Base-by-base conservation (phyloP, 2,113 vertebrate species). In the Laticauda laticaudata region DNA sequence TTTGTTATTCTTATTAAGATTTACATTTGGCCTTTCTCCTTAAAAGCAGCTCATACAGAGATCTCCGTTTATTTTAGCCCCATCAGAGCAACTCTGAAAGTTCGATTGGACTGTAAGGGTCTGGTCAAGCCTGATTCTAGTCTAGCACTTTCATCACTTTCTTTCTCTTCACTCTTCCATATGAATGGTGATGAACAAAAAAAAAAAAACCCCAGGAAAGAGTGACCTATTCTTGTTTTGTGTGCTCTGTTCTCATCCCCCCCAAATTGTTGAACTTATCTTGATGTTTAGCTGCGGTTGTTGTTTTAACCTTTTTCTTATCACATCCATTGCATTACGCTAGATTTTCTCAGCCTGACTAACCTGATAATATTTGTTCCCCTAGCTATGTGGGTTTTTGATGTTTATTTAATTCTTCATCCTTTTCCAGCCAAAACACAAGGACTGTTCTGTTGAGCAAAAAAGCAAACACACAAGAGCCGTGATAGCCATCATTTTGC, bases 381-480 rank as follows among this genome's bases (percentile, higher is more conserved):
- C 45, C 20, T 21, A 61, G 29, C 48, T 11, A 61, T 94, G n/a
- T 91, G n/a, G 14, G 23, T 87, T 0, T n/a, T 91, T 57, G 56
- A 43, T 85, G 8, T 86, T 90, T 86, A 45, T 11, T 3, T 86
- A 94, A 87, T 88, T 90, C 24, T 56, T 89, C 94, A 93, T 94
- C 93, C 34, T 94, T 11, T 14, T 24, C 90, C 15, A 21, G 93
- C 24, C 92, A 92, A 94, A 96, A 90, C 92, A 91, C 59, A 92
- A 89, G 55, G 3, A 93, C 55, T 88, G 54, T 88, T 97, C 95
- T 94, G 89, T 91, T 94, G 92, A 94, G 85, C 92, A 95, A 92
- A 75, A 93, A 89, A 91, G 87, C 59, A 91, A 90, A 59, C 90
- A 89, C 0, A 69, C 88, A 59, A 94, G 94, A 94, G 57, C 85